Percentiles rank a stretch among this genome's conserved stretches.
These are phyloP conservation scores for Eustalomyia histrio DNA, from an alignment of 2,888 invertebrate species.

Conservation along the genomic window DNA sequence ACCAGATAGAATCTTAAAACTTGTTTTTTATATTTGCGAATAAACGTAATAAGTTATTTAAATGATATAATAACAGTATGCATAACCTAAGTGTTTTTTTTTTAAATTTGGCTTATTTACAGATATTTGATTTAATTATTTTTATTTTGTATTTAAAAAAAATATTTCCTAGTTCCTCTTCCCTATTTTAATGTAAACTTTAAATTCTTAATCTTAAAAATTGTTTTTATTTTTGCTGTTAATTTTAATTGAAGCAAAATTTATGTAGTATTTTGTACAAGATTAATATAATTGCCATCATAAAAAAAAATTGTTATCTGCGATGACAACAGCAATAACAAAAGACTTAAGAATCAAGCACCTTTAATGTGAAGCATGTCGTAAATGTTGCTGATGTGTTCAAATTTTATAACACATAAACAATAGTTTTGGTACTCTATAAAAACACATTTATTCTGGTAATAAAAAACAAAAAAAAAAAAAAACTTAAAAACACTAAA, in stretches of 20 bases:
- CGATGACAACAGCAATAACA: conserved; percentile 19
- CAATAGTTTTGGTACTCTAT: not conserved
- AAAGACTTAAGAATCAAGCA: conserved; percentile 28
- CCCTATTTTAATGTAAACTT: not conserved
- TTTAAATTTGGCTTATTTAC: no score
- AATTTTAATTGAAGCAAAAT: not conserved
- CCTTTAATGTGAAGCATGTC: not conserved
- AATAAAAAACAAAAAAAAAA: not conserved
- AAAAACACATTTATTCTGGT: not conserved
- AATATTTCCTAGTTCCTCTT: no score
- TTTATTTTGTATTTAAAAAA: no score
- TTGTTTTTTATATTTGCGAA: no score
- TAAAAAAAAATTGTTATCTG: conserved; percentile 11
- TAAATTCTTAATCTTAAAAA: not conserved
- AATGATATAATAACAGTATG: no score
- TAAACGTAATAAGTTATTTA: no score
- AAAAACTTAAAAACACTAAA: no score
- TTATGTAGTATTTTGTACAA: not conserved
- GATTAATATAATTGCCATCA: conserved; percentile 10
- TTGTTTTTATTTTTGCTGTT: no score
- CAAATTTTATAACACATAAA: not conserved
- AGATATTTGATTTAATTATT: no score
- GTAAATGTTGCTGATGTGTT: not conserved
- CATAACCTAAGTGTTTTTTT: no score
- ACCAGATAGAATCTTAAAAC: no score